Percentiles rank a stretch among this genome's conserved stretches.
Conservation (phyloP, 2,888 invertebrate genomes). For the Nomada hirtipes region DNA sequence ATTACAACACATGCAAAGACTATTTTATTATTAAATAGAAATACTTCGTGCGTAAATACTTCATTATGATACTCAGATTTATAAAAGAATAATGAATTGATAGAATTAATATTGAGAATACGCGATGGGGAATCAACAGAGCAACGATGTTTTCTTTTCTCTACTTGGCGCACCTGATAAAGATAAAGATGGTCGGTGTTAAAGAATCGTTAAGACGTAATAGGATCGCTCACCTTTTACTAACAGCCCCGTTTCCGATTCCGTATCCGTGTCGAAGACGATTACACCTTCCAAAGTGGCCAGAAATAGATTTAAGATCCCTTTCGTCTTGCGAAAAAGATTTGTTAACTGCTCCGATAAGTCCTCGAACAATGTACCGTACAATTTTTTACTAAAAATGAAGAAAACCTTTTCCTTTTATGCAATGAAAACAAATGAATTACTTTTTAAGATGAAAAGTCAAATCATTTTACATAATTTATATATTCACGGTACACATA, state of each 20-base stretch:
- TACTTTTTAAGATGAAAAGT: neutral
- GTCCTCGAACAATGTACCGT: slow-evolving; percentile 69
- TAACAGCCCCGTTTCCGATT: slow-evolving; percentile 71
- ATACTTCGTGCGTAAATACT: too few relatives aligned
- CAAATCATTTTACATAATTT: neutral
- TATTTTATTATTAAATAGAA: too few relatives aligned
- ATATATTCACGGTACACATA: neutral
- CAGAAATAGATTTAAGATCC: slow-evolving; percentile 74
- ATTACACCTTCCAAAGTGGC: slow-evolving; percentile 72
- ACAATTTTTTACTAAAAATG: slow-evolving; percentile 71
- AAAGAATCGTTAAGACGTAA: slow-evolving; percentile 66
- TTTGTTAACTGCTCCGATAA: slow-evolving; percentile 69
- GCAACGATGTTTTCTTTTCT: slow-evolving; percentile 8
- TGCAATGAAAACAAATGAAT: slow-evolving; percentile 1
- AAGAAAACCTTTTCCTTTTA: slow-evolving; percentile 5
- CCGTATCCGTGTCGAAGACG: slow-evolving; percentile 69
- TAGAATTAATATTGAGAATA: neutral
- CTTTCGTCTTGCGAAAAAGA: slow-evolving; percentile 75
- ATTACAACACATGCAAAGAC: neutral
- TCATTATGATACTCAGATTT: too few relatives aligned
- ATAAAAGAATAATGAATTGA: neutral
- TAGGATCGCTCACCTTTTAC: slow-evolving; percentile 71
- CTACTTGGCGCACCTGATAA: slow-evolving; percentile 11
- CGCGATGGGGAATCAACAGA: neutral
- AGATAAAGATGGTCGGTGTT: slow-evolving; percentile 41